Base-by-base conservation (phyloP, 2,113 vertebrate species). In the Oreocharis arfaki region DNA sequence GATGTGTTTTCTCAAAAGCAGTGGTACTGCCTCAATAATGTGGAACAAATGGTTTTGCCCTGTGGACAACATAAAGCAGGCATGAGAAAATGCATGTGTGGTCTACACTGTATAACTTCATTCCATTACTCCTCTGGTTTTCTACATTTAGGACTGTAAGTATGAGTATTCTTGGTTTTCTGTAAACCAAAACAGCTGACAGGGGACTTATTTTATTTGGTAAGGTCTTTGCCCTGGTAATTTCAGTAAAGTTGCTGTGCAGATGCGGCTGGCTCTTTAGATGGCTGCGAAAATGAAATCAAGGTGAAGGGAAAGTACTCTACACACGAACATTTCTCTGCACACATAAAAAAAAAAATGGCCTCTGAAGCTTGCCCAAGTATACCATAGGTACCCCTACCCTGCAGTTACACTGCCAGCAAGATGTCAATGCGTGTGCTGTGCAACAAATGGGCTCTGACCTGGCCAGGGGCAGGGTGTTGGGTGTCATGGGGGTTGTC, bases 171-270 rank as follows among this genome's bases (percentile, higher is more conserved):
- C 96, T 94, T 86, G 16, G 81, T 76, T 96, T 92, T 94, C 95
- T 90, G 49, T 69, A 53, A 93, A 89, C 32, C 70, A 94, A 77
- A 97, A 95, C 69, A 95, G 67, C 81, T 93, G 84, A 65, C 41
- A 28, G 80, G 83, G 77, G 63, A 90, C 42, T 95, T 92, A 37
- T 35, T 94, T 94, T 87, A 70, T 75, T 85, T 91, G 93, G 93
- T 76, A 89, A 91, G 76, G 65, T 61, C 47, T 95, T 95, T 96
- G 93, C 56, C 74, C 91, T 84, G 50, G 71, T 89, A 95, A 96
- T 90, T 90, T 70, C 83, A 89, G 76, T 65, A 27, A 97, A 95
- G 67, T 74, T 91, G 69, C 16, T 57, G 23, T 37, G 39, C 73
- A 93, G 65, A 64, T 76, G 75, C 41, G 4, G 49, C 84, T 82